A percentile compares a stretch with the other conserved stretches of the same genome.
phyloP scores from a whole-genome alignment of 1,140 invertebrate species.

The Ctenoplectra terminalis region DNA sequence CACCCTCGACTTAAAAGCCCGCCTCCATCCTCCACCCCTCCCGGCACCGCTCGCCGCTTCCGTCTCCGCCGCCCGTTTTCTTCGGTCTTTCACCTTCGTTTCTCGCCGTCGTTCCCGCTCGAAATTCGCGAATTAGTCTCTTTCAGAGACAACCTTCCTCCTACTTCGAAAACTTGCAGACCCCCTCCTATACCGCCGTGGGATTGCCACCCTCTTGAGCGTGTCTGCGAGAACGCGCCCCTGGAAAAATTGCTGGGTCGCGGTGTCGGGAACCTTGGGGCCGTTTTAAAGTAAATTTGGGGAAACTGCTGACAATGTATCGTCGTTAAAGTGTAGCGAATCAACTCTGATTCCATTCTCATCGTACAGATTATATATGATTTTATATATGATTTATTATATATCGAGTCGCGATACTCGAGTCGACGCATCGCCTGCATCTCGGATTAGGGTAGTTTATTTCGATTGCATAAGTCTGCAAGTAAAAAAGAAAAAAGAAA shows the following conservation, averaged over 20 bases:
- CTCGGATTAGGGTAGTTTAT: too few relatives aligned
- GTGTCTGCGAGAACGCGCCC: slow-evolving; percentile 44
- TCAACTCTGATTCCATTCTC: too few relatives aligned
- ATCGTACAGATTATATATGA: too few relatives aligned
- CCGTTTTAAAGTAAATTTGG: slow-evolving; percentile 11
- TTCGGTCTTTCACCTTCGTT: slow-evolving; percentile 52
- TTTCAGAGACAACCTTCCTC: slow-evolving; percentile 40
- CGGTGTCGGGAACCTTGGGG: neutral
- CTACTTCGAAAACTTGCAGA: slow-evolving; percentile 39
- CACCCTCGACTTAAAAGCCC: slow-evolving; percentile 46
- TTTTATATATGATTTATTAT: too few relatives aligned
- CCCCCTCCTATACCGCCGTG: neutral
- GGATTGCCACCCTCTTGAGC: slow-evolving; percentile 51
- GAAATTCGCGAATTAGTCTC: slow-evolving; percentile 61
- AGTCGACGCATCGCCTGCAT: too few relatives aligned
- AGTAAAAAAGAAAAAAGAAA: too few relatives aligned
- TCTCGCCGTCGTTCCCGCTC: slow-evolving; percentile 23
- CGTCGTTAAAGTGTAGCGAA: too few relatives aligned
- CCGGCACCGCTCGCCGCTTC: slow-evolving; percentile 11
- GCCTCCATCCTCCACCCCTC: neutral
- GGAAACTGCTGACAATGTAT: too few relatives aligned
- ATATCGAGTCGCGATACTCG: too few relatives aligned
- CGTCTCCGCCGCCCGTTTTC: slow-evolving; percentile 41
- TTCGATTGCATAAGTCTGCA: too few relatives aligned
- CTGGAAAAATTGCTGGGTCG: slow-evolving; percentile 19